Base-by-base conservation (phyloP, 2,888 invertebrate species). In the Dryomyza anilis region DNA sequence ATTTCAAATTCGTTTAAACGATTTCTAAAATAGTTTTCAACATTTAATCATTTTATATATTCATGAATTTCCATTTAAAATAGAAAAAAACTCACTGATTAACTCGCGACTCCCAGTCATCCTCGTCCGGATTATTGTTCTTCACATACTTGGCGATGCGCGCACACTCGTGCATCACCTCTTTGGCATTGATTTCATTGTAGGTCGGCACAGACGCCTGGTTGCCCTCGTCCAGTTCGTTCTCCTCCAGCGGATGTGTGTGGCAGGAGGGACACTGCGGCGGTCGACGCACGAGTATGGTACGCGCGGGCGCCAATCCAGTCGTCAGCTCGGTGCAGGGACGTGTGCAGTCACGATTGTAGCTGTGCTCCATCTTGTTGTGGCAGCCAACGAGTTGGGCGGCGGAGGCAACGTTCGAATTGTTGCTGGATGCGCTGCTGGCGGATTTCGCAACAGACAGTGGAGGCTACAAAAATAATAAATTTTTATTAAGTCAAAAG, bases 81-180 rank as follows among this genome's bases (percentile, higher is more conserved):
- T n/a, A n/a, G n/a, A n/a, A n/a, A n/a, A n/a, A 19, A 21, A 68
- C 80, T 77, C 80, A 89, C 89, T 87, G 89, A 68, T 86, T 85
- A 56, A 92, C 84, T 64, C 86, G 86, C 10, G 88, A 87, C 75
- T 91, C 91, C 91, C 91, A 92, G 74, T 91, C 88, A 46, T 85
- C 85, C 50, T 86, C 85, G 53, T 85, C 85, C 0, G 78, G 59
- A 65, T 87, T 87, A 45, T 85, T 85, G 36, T 86, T 84, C 68
- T 88, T 85, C 0, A 88, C 87, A 77, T 86, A 86, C 68, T 85
- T 86, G 0, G 90, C 88, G 70, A 89, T 86, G 33, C 87, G 85
- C 67, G 89, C 88, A 77, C 90, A 89, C 75, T 92, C 91, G 61
- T 88, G 88, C 91, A 92, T 91, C n/a, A 88, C 74, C 68, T 85